Evolutionary conservation across 2,888 invertebrate species (phyloP).

Genomic region (Ormyrus thymus): DNA sequence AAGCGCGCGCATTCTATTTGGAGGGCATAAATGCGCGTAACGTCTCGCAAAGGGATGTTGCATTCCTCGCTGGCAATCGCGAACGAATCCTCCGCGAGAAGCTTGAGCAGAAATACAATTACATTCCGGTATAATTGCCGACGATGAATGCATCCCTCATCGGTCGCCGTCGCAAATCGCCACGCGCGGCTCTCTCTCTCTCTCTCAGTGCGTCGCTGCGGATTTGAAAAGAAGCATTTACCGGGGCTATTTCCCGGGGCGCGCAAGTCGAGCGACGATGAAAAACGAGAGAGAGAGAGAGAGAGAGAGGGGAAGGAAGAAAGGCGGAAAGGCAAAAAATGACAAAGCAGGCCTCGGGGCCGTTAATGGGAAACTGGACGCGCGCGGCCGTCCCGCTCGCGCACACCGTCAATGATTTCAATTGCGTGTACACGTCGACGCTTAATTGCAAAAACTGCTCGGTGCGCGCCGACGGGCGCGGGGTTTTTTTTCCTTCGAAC

Average conservation of each 20-base stretch:
- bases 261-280: slow-evolving; percentile 6
- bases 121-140: not conserved
- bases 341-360: not conserved
- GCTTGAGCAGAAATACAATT: not conserved
- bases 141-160: not conserved
- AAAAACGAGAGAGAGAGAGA: slow-evolving; percentile 16
- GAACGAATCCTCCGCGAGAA: no score
- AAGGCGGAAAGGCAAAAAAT: slow-evolving; percentile 23
- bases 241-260: slow-evolving; percentile 26
- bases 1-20: no score
- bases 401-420: slow-evolving; percentile 14
- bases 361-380: slow-evolving; percentile 21
- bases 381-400: not conserved
- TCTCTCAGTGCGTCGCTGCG: not conserved
- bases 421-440: slow-evolving; percentile 1
- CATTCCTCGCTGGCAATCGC: no score
- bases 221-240: slow-evolving; percentile 38
- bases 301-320: no score
- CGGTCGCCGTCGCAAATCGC: not conserved
- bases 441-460: slow-evolving; percentile 26
- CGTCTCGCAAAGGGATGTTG: no score
- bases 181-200: not conserved
- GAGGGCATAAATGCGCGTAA: no score
- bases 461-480: no score
- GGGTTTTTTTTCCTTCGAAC: no score